Evolutionary conservation across 2,113 vertebrate genomes (phyloP), one percentile per base, ranked within the genome.

Genomic region (Cyrtonyx montezumae): DNA sequence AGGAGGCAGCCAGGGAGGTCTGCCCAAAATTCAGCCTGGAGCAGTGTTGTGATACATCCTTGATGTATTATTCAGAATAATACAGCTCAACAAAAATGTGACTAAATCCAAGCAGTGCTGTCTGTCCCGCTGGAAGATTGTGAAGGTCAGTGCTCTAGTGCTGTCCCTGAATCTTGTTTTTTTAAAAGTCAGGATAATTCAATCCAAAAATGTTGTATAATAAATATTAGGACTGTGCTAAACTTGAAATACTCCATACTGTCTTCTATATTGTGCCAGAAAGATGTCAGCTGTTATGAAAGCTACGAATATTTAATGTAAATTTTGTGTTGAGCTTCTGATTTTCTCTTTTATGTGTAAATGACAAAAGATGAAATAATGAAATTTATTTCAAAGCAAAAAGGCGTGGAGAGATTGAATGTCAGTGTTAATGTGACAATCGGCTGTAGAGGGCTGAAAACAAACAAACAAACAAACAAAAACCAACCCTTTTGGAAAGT

Each of bases 51-150:
- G 53, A 8, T 68, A 25, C 2, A 51, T 12, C 18, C 66, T 17
- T 17, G 4, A 32, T 5, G 48, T 16, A 2, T 14, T 5, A 2
- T 30, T 14, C 40, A 11, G 62, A 68, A 42, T 5, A 53, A 53
- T 2, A 6, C 30, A 74, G 45, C 74, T 48, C 68, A 18, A 1
- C 9, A 5, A 28, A 5, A 21, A 23, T 3, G 18, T 79, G 66
- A 22, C 43, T 76, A 46, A 37, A 34, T 1, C 0, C 25, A 36
- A 6, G 23, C 4, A 1, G 2, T 20, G 17, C 37, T 6, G 8
- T 45, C 26, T 70, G 3, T 34, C 6, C 1, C 9, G 25, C 14
- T 23, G 67, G 34, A 68, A 68, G 9, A 43, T 56, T 18, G 76
- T 43, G 28, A 26, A 53, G 25, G 17, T 76, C 9, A 14, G 9